Conservation (phyloP, 2,797 vertebrate species). For the Lutjanus argentimaculatus region DNA sequence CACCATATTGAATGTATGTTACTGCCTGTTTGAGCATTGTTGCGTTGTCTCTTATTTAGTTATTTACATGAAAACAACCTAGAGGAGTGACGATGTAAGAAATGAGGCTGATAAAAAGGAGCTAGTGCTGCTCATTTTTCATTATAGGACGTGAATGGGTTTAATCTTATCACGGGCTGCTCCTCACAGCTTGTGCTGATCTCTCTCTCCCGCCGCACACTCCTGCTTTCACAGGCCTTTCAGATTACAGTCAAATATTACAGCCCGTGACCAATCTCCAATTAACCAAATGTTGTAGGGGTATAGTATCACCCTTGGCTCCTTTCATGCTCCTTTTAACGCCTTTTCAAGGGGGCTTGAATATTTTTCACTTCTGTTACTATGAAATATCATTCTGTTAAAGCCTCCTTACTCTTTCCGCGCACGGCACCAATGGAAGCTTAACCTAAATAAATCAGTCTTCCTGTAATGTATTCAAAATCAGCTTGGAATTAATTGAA, state of each 20-base stretch:
- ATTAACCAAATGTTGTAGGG: conserved; percentile 88
- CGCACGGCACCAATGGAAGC: conserved; percentile 69
- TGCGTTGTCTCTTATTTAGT: conserved; percentile 45
- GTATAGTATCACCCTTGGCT: conserved; percentile 85
- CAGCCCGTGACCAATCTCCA: conserved; percentile 87
- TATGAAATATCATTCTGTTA: conserved; percentile 77
- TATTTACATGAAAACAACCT: conserved; percentile 73
- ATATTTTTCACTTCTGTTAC: conserved; percentile 75
- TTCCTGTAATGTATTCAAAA: conserved; percentile 76
- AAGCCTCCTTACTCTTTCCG: conserved; percentile 69
- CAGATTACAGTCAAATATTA: conserved; percentile 88
- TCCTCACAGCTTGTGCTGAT: conserved; percentile 81
- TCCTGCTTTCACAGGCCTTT: conserved; percentile 83
- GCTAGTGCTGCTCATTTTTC: conserved; percentile 74
- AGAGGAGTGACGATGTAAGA: conserved; percentile 65
- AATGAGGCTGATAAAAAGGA: conserved; percentile 72
- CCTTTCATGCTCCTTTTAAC: conserved; percentile 84
- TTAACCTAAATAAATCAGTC: conserved; percentile 89
- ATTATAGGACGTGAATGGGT: conserved; percentile 80
- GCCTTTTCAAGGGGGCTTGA: conserved; percentile 76
- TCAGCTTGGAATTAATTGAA: conserved; percentile 78
- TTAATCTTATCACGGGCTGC: conserved; percentile 85
- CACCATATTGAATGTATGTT: conserved; percentile 50
- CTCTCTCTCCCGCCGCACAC: conserved; percentile 70
- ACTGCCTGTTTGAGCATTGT: conserved; percentile 52